Conservation (phyloP, 2,888 invertebrate species). For the Ichneumon xanthorius region DNA sequence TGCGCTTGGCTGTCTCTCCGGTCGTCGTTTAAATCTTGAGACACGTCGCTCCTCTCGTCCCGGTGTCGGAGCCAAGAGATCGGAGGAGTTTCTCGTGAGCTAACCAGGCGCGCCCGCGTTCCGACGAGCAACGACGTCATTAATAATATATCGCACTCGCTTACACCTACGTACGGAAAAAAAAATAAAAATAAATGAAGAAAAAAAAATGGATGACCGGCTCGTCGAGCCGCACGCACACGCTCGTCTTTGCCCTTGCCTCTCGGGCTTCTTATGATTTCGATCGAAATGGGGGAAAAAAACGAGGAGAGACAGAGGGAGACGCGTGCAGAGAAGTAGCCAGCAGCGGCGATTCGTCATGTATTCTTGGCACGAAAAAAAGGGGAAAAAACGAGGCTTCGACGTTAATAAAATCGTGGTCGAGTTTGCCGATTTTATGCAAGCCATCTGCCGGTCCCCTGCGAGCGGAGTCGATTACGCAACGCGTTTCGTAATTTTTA, state of each 20-base stretch:
- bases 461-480: neutral
- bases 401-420: neutral
- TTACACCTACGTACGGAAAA: conserved; percentile 34
- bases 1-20: conserved; percentile 7
- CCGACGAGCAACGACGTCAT: conserved; percentile 56
- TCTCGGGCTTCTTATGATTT: conserved; percentile 26
- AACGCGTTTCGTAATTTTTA: conserved; percentile 1
- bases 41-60: conserved; percentile 50
- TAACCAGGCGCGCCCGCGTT: conserved; percentile 42
- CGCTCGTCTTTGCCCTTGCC: conserved; percentile 61
- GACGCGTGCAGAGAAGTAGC: neutral
- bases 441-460: neutral
- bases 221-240: conserved; percentile 48
- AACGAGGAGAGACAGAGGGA: conserved; percentile 3
- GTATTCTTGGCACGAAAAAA: conserved; percentile 45
- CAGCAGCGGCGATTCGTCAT: conserved; percentile 44
- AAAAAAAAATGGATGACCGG: conserved; percentile 20
- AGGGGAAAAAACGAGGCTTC: conserved; percentile 7
- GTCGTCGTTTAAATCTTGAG: conserved; percentile 61
- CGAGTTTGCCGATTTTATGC: conserved; percentile 19
- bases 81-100: conserved; percentile 7
- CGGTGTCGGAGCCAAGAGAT: conserved; percentile 55
- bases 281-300: conserved; percentile 27
- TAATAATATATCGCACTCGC: conserved; percentile 64
- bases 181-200: conserved; percentile 35